Percentiles rank a stretch among this genome's conserved stretches.
phyloP scores from a whole-genome alignment of 2,797 vertebrate genomes.

The Bufotes viridis region DNA sequence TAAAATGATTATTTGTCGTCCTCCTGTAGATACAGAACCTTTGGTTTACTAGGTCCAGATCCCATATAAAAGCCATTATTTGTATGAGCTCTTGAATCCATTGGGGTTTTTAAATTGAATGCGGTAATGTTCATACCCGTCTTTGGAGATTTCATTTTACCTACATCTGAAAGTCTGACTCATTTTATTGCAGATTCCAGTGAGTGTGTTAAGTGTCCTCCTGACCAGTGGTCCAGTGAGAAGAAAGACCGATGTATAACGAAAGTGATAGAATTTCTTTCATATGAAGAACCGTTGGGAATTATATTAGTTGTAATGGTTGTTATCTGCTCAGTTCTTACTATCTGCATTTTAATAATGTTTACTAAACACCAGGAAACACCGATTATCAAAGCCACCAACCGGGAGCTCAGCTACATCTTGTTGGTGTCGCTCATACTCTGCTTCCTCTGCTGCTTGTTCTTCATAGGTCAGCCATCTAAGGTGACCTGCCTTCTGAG shows the following conservation, averaged over 20 bases:
- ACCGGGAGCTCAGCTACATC: constrained; percentile 52
- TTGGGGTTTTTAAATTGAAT: too few species aligned
- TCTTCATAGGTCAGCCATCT: constrained; percentile 48
- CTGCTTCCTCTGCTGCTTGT: constrained; percentile 52
- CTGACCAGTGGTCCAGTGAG: constrained; percentile 41
- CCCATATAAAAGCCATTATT: too few species aligned
- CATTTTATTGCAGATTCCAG: constrained; percentile 20
- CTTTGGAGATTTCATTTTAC: not conserved
- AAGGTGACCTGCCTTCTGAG: constrained; percentile 24
- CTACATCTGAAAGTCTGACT: not conserved
- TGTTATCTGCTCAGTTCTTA: constrained; percentile 13
- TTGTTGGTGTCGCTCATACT: constrained; percentile 47
- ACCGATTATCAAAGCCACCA: constrained; percentile 50
- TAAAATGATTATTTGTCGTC: too few species aligned
- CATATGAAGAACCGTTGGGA: constrained; percentile 48
- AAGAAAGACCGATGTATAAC: constrained; percentile 18
- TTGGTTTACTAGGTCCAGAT: too few species aligned
- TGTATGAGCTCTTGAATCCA: too few species aligned
- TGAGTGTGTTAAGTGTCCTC: constrained; percentile 22
- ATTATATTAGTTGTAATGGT: constrained; percentile 11
- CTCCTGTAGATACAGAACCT: too few species aligned
- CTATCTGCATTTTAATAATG: constrained; percentile 12
- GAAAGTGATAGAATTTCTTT: constrained; percentile 40
- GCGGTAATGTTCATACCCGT: not conserved
- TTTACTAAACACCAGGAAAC: constrained; percentile 51